Conservation (phyloP, 2,113 vertebrate genomes). For the Serilophus lunatus region DNA sequence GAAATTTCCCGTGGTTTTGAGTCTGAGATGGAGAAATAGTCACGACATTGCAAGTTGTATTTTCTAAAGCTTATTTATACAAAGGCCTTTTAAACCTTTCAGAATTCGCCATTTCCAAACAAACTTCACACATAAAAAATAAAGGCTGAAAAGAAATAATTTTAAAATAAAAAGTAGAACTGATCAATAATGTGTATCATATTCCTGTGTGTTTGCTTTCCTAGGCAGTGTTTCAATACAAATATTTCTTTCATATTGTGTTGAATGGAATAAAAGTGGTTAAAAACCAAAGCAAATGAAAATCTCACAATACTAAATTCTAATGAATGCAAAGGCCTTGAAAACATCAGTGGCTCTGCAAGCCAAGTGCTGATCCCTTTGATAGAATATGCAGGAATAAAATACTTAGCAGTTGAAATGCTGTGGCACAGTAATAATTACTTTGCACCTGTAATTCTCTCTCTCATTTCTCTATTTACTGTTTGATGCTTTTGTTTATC, state of each 20-base stretch:
- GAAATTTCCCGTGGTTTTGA: neutral
- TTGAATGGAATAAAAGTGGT: constrained; percentile 20
- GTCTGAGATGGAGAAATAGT: neutral
- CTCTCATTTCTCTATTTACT: constrained; percentile 26
- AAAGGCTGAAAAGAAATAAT: neutral
- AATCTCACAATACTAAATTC: constrained; percentile 34
- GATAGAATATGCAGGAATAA: constrained; percentile 43
- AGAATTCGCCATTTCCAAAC: neutral
- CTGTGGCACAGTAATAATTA: neutral
- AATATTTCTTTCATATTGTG: neutral
- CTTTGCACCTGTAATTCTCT: neutral
- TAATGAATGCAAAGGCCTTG: constrained; percentile 68
- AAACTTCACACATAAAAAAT: neutral
- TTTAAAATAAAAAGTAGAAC: neutral
- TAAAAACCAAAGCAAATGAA: neutral
- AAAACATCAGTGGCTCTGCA: constrained; percentile 42
- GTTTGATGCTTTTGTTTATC: constrained; percentile 54
- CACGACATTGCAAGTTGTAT: neutral
- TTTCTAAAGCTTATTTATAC: neutral
- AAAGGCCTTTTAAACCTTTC: neutral
- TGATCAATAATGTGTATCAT: neutral
- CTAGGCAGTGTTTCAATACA: neutral
- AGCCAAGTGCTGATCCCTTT: constrained; percentile 18
- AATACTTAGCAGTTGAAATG: constrained; percentile 6
- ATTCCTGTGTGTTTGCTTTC: constrained; percentile 5